phyloP scores from a whole-genome alignment of 1,140 invertebrate species.

The Macrosteles quadrilineatus region DNA sequence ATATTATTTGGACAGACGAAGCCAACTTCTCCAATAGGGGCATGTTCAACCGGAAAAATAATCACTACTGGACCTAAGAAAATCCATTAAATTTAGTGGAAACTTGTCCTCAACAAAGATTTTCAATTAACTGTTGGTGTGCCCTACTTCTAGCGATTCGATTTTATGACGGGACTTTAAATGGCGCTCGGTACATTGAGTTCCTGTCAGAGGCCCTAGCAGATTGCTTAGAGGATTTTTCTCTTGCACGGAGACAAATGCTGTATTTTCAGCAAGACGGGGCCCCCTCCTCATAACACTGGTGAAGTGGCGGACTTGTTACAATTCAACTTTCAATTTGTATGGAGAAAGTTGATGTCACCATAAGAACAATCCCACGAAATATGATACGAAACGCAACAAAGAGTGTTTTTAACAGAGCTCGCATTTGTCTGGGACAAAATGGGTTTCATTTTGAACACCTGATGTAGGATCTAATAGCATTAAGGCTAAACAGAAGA shows the following conservation, averaged over 20 bases:
- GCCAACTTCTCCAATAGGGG: conserved; percentile 14
- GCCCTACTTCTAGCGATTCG: background rate
- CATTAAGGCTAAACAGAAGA: too few species aligned
- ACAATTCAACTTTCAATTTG: background rate
- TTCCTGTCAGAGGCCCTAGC: background rate
- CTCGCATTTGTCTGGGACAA: background rate
- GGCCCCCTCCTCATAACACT: background rate
- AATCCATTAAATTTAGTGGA: background rate
- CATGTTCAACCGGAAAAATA: conserved; percentile 1
- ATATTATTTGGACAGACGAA: conserved; percentile 21
- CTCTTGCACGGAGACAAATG: background rate
- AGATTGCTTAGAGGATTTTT: background rate
- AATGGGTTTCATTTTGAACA: conserved; percentile 14
- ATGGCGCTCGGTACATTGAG: background rate
- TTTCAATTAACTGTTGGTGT: conserved; percentile 5
- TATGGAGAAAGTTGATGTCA: background rate
- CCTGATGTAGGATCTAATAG: background rate
- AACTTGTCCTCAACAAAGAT: background rate
- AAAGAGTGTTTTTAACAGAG: conserved; percentile 12
- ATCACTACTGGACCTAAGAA: conserved; percentile 8
- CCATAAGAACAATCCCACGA: background rate
- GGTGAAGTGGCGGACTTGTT: conserved; percentile 7
- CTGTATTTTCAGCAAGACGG: background rate
- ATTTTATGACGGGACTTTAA: conserved; percentile 15
- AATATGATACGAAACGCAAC: background rate